Evolutionary conservation across 1,140 invertebrate species (phyloP), one percentile per base, ranked within the genome.

Genomic region (Lordiphosa collinella): DNA sequence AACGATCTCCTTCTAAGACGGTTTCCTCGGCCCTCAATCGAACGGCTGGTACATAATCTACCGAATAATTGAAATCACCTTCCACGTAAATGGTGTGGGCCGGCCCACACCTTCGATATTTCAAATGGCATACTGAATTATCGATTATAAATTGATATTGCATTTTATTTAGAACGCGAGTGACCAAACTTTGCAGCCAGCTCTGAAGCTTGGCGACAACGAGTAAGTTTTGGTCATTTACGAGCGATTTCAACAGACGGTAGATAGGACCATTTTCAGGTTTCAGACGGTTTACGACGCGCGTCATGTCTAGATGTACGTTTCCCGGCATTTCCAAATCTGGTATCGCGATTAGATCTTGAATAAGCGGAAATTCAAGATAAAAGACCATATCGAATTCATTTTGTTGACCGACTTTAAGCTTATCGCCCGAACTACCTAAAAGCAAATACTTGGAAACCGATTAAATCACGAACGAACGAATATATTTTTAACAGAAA

Each of bases 31-130:
- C 48, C n/a, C 10, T 34, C 11, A 86, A 48, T 29, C 47, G 49
- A 10, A 87, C 64, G n/a, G 73, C 78, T 2, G 84, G 76, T 12
- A 87, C 84, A 48, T 70, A 87, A 48, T 87, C 84, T 4, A 79
- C 66, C 0, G 84, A 86, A 41, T 84, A 87, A 31, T 63, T 67
- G 6, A 49, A 10, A 2, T 41, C n/a, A 0, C 9, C 46, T 0
- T 40, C 13, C 2, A 87, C 55, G 2, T 35, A 53, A 4, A 86
- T 62, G 2, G 84, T 87, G 34, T 87, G 84, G 5, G 84, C 84
- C 13, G 84, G 84, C 12, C 84, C 84, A 41, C 74, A 71, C 10
- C 46, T 60, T 5, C 25, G 69, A 11, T 87, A 72, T 3, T 8
- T 5, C 0, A 87, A 25, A 7, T 36, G 14, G 0, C 37, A 48